These are phyloP conservation scores for Spisula subtruncata DNA, from an alignment of 2,888 invertebrate genomes.

Conservation along the genomic window DNA sequence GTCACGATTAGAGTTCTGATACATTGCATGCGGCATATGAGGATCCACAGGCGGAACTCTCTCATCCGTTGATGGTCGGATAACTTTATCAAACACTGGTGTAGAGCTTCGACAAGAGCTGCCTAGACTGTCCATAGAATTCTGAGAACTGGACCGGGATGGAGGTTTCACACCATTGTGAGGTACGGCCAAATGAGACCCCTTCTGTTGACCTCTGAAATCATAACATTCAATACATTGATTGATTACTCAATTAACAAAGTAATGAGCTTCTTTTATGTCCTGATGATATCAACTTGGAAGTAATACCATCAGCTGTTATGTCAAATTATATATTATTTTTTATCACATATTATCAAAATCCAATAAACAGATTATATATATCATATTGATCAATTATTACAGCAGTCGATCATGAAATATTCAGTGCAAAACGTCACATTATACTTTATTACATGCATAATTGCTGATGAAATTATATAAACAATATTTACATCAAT, in stretches of 20 bases:
- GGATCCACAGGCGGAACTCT: constrained; percentile 60
- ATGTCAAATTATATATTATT: background rate
- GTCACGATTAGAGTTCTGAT: constrained; percentile 54
- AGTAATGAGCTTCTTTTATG: background rate
- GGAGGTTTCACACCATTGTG: constrained; percentile 62
- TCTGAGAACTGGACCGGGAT: constrained; percentile 74
- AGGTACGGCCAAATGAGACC: constrained; percentile 42
- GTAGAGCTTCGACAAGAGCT: constrained; percentile 65
- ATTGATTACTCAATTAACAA: background rate
- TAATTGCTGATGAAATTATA: constrained; percentile 19
- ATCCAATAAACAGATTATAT: background rate
- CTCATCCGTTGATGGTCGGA: constrained; percentile 61
- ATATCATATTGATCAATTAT: background rate
- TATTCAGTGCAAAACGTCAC: background rate
- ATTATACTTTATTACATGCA: background rate
- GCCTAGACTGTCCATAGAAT: constrained; percentile 63
- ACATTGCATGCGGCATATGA: constrained; percentile 46
- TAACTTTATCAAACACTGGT: constrained; percentile 65
- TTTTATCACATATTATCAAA: background rate
- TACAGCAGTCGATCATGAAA: background rate
- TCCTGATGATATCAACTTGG: background rate
- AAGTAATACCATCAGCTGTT: background rate
- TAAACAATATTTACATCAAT: background rate
- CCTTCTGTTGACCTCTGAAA: constrained; percentile 32
- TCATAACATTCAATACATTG: background rate